These are phyloP conservation scores for Menidia menidia DNA, from an alignment of 2,797 vertebrate species.

Conservation along the genomic window DNA sequence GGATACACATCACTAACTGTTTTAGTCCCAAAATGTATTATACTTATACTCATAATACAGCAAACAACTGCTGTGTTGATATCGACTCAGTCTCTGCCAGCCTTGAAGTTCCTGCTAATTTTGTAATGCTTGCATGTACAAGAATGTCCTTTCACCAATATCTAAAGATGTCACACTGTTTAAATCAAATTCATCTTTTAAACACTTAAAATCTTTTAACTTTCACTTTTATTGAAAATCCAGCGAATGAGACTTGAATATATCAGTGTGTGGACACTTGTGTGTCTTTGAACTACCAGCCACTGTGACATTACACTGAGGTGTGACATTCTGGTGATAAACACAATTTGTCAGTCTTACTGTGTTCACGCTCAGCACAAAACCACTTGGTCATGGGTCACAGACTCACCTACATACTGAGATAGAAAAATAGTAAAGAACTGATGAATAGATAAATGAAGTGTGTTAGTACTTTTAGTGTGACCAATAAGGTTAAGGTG, in stretches of 20 bases:
- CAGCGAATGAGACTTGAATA: not conserved
- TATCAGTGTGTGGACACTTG: not conserved
- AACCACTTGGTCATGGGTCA: constrained; percentile 12
- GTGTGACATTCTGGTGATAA: constrained; percentile 17
- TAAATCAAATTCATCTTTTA: not conserved
- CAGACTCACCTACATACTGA: constrained; percentile 12
- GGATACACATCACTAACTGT: not conserved
- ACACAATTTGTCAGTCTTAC: constrained; percentile 12
- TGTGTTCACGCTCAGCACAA: constrained; percentile 10
- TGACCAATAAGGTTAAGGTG: not conserved
- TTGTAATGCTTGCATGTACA: too few relatives aligned
- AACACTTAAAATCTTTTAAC: not conserved
- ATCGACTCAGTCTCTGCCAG: not conserved
- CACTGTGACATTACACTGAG: not conserved
- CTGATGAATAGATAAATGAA: constrained; percentile 5
- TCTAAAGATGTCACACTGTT: too few relatives aligned
- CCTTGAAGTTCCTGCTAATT: not conserved
- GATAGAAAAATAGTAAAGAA: constrained; percentile 11
- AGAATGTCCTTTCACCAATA: too few relatives aligned
- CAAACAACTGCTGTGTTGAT: not conserved
- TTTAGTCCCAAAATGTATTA: not conserved
- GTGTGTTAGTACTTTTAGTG: constrained; percentile 14
- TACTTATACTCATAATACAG: not conserved
- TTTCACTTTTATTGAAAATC: not conserved
- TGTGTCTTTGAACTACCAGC: constrained; percentile 11